Conservation (phyloP, 2,797 vertebrate genomes). For the Sus cebifrons region DNA sequence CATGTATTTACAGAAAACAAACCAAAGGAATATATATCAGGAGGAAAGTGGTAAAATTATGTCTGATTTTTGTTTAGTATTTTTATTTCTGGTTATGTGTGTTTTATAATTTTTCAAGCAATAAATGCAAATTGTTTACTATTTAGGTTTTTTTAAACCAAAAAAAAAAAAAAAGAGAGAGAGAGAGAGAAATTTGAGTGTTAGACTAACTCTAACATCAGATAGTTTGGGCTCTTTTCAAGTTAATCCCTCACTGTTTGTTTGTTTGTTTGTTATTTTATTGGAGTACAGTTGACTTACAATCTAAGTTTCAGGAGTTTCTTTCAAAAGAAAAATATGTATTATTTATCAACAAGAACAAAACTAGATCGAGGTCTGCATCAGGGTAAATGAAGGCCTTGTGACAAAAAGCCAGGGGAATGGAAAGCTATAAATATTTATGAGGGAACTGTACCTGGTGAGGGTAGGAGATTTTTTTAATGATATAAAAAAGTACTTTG, state of each 20-base stretch:
- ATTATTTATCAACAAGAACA: constrained; percentile 28
- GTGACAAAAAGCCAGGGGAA: constrained; percentile 64
- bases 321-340: constrained; percentile 71
- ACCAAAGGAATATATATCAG: background rate
- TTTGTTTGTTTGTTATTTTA: too few relatives aligned
- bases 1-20: constrained; percentile 1
- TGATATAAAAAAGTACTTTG: constrained; percentile 57
- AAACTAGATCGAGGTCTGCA: background rate
- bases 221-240: background rate
- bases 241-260: constrained; percentile 23
- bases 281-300: too few relatives aligned
- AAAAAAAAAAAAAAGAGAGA: background rate
- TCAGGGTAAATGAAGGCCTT: background rate
- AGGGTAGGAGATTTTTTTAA: constrained; percentile 72
- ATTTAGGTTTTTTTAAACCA: background rate
- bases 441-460: constrained; percentile 65
- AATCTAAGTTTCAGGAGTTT: background rate
- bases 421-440: constrained; percentile 77
- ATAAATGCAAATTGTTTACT: constrained; percentile 28
- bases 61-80: constrained; percentile 17
- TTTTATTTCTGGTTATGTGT: constrained; percentile 28
- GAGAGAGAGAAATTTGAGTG: background rate
- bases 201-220: constrained; percentile 54
- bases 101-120: constrained; percentile 46
- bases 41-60: background rate